A percentile compares a stretch with the other conserved stretches of the same genome.
These are phyloP conservation scores for Thunnus thynnus DNA, from an alignment of 2,113 vertebrate species.

Conservation along the genomic window DNA sequence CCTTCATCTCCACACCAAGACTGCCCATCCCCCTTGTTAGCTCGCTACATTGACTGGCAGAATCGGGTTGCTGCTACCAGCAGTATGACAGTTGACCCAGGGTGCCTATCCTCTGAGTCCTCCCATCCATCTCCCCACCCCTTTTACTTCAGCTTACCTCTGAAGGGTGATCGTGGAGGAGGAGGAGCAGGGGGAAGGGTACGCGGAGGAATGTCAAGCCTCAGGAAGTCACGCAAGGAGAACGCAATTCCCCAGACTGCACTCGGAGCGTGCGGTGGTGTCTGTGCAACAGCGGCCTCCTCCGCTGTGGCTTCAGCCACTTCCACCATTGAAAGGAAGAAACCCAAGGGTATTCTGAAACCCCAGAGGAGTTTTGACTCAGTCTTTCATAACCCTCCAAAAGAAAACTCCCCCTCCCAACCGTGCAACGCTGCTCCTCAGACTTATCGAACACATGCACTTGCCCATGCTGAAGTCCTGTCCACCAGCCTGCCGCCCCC, in stretches of 20 bases:
- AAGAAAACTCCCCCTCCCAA: constrained; percentile 60
- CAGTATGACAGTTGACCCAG: constrained; percentile 44
- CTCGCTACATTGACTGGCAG: constrained; percentile 86
- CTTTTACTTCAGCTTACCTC: constrained; percentile 71
- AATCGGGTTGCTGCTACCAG: constrained; percentile 65
- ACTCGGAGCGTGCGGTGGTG: constrained; percentile 48
- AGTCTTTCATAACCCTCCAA: constrained; percentile 67
- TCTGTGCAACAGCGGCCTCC: constrained; percentile 42
- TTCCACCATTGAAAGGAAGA: constrained; percentile 72
- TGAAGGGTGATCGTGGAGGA: constrained; percentile 55
- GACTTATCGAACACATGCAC: constrained; percentile 43
- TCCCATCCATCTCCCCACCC: constrained; percentile 37
- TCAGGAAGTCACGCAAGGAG: constrained; percentile 87
- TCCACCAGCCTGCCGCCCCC: constrained; percentile 47
- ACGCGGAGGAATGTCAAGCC: constrained; percentile 66
- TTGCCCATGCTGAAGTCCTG: constrained; percentile 40
- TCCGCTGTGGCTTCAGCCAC: constrained; percentile 29
- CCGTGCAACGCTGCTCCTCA: constrained; percentile 26
- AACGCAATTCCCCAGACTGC: constrained; percentile 81
- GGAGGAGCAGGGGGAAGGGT: constrained; percentile 43
- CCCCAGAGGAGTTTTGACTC: constrained; percentile 84
- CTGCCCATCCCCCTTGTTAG: constrained; percentile 83
- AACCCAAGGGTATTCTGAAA: constrained; percentile 86
- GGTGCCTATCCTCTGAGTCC: constrained; percentile 47
- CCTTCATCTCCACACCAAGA: constrained; percentile 71